These are phyloP conservation scores for Tiliacea aurago DNA, from an alignment of 2,888 invertebrate genomes.

Conservation along the genomic window DNA sequence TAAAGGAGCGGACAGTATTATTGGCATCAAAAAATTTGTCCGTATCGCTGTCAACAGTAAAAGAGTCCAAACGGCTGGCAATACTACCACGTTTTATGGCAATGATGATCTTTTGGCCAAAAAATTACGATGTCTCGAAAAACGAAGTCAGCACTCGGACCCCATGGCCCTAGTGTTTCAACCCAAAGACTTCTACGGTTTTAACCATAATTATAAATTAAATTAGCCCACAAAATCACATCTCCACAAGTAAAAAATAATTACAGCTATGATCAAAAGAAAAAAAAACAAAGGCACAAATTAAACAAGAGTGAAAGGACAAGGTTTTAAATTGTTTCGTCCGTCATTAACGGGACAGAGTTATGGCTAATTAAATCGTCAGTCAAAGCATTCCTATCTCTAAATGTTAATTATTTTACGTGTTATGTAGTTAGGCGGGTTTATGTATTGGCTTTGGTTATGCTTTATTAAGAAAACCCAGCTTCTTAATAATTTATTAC, in stretches of 20 bases:
- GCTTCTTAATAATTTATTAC: no score
- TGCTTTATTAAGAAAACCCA: no score
- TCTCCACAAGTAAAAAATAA: neutral
- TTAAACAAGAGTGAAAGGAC: conserved; percentile 3
- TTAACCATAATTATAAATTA: neutral
- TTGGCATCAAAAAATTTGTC: no score
- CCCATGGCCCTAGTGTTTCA: neutral
- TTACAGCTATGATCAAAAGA: conserved; percentile 1
- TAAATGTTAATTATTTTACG: conserved; percentile 24
- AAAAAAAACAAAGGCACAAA: conserved; percentile 1
- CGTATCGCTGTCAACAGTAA: no score
- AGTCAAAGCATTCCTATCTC: conserved; percentile 9
- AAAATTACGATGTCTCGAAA: neutral
- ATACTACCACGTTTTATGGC: no score
- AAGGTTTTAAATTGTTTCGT: conserved; percentile 30
- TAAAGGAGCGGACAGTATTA: no score
- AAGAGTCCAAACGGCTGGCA: no score
- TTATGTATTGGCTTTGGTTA: neutral
- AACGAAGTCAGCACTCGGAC: neutral
- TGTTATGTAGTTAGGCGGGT: neutral
- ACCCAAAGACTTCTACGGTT: neutral
- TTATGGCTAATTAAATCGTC: conserved; percentile 28
- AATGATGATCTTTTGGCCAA: neutral
- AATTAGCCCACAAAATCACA: neutral
- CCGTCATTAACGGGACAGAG: conserved; percentile 15